Percentiles rank a stretch among this genome's conserved stretches.
These are phyloP conservation scores for Myotis lucifugus DNA, from an alignment of 2,113 vertebrate species.

Conservation along the genomic window DNA sequence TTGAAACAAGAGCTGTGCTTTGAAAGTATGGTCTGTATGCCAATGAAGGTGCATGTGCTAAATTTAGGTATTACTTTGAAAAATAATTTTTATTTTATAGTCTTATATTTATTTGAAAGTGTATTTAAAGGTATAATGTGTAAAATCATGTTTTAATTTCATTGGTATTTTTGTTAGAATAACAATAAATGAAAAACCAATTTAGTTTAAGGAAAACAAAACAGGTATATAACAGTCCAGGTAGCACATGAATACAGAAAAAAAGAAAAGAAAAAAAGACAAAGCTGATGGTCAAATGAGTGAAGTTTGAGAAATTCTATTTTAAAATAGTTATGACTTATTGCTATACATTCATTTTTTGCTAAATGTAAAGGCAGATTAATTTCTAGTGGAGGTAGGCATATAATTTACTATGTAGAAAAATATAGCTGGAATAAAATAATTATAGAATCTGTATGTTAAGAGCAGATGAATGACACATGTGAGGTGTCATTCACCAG, in stretches of 20 bases:
- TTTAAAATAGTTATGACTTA: not conserved
- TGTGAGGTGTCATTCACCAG: not conserved
- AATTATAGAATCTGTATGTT: constrained; percentile 14
- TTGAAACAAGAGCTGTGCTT: not conserved
- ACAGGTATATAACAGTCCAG: not conserved
- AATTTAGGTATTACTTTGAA: not conserved
- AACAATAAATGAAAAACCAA: not conserved
- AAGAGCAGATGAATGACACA: not conserved
- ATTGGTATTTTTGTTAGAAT: not conserved
- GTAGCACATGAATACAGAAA: not conserved
- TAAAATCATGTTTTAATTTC: not conserved
- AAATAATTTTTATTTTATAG: not conserved
- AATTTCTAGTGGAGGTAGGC: not conserved
- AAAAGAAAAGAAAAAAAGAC: not conserved
- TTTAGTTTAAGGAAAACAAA: not conserved
- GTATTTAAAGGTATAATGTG: not conserved
- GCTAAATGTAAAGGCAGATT: not conserved
- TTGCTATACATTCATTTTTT: not conserved
- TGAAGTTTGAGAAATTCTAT: not conserved
- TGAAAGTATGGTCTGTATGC: not conserved
- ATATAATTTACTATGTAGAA: constrained; percentile 23
- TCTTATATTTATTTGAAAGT: not conserved
- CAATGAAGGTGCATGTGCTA: not conserved
- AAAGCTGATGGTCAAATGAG: not conserved
- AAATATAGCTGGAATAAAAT: not conserved